Evolutionary conservation across 37 sponge, comb jelly and placozoan genomes (phyloP).

Genomic region (Sycon ciliatum): DNA sequence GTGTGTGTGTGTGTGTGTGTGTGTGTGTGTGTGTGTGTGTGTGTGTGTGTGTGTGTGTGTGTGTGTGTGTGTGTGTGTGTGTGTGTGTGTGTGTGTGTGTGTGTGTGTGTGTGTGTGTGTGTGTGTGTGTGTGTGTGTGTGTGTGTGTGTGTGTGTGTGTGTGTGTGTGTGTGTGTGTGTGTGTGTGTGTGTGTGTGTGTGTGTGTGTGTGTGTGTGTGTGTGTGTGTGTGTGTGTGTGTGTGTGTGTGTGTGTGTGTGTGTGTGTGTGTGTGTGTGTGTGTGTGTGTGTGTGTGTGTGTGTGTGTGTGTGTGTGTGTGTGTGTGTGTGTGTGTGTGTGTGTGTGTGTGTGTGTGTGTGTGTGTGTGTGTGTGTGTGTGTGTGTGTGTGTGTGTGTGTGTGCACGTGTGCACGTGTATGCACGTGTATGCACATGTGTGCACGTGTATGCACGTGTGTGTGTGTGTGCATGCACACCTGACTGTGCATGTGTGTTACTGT

Average conservation of each 20-base stretch:
- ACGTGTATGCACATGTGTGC: neutral
- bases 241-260: neutral
- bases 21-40: slow-evolving; percentile 5
- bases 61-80: slow-evolving; percentile 1
- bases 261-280: neutral
- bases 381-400: slow-evolving; percentile 5
- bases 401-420: neutral
- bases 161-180: neutral
- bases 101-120: slow-evolving; percentile 5
- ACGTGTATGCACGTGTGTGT: neutral
- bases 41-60: slow-evolving; percentile 5
- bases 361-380: slow-evolving; percentile 5
- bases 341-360: slow-evolving; percentile 5
- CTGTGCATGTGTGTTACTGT: neutral
- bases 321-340: slow-evolving; percentile 5
- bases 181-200: neutral
- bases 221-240: neutral
- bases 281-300: neutral
- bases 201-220: neutral
- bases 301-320: slow-evolving; percentile 5
- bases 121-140: slow-evolving; percentile 5
- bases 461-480: neutral
- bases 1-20: neutral
- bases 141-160: neutral
- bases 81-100: neutral